phyloP scores from a whole-genome alignment of 2,888 invertebrate species.

The Asteroscopus sphinx region DNA sequence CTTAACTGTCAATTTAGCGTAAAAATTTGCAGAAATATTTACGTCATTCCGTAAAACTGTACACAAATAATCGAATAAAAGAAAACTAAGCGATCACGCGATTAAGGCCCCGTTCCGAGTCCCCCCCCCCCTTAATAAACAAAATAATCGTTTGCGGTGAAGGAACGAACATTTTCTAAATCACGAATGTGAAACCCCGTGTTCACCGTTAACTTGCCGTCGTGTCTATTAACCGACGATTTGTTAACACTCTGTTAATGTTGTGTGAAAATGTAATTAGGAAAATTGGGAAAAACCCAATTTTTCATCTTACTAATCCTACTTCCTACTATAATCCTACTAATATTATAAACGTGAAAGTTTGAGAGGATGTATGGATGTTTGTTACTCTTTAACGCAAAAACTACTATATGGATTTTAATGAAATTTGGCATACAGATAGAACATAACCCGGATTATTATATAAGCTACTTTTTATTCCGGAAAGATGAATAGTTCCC shows the following conservation, averaged over 20 bases:
- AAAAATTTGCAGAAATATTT: not conserved
- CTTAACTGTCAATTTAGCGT: too few species aligned
- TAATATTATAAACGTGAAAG: too few species aligned
- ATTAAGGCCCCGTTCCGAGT: conserved; percentile 68
- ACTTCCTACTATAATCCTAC: too few species aligned
- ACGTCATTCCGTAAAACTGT: conserved; percentile 22
- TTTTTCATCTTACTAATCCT: too few species aligned
- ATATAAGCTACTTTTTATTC: too few species aligned
- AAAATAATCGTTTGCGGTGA: conserved; percentile 87
- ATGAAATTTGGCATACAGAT: too few species aligned
- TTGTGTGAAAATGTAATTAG: conserved; percentile 32
- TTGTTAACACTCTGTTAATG: conserved; percentile 30
- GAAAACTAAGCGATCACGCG: conserved; percentile 74
- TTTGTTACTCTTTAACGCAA: too few species aligned
- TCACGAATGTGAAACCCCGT: conserved; percentile 84
- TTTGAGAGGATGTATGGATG: too few species aligned
- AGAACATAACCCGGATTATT: too few species aligned
- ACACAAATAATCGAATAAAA: conserved; percentile 64
- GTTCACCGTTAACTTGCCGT: conserved; percentile 67
- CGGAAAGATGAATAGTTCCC: too few species aligned
- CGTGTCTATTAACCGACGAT: conserved; percentile 66
- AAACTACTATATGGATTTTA: too few species aligned
- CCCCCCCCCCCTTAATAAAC: conserved; percentile 71
- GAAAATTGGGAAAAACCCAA: conserved; percentile 12
- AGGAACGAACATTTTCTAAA: conserved; percentile 81